Evolutionary conservation across 2,888 invertebrate genomes (phyloP).

Genomic region (Mongoloraphidia duomilia): DNA sequence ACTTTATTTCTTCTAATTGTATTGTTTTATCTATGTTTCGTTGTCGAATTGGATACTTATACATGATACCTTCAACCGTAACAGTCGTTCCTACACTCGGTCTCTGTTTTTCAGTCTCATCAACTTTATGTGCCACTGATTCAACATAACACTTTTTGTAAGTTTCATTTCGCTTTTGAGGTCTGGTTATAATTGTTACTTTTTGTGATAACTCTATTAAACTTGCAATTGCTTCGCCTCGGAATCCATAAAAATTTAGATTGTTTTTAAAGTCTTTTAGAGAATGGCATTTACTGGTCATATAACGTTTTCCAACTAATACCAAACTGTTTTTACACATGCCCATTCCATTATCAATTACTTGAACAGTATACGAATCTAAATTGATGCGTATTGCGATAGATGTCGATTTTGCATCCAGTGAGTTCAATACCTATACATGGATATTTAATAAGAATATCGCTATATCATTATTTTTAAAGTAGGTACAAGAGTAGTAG

Average conservation of each 20-base stretch:
- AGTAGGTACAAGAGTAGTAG: no score
- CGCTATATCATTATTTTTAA: no score
- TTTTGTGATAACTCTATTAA: slow-evolving; percentile 39
- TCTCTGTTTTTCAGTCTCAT: slow-evolving; percentile 28
- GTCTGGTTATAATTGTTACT: slow-evolving; percentile 44
- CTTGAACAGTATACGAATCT: slow-evolving; percentile 45
- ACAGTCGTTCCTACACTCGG: slow-evolving; percentile 60
- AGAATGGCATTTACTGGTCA: slow-evolving; percentile 48
- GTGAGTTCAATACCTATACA: slow-evolving; percentile 47
- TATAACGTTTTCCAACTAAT: slow-evolving; percentile 42
- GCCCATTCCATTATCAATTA: slow-evolving; percentile 65
- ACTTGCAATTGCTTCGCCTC: slow-evolving; percentile 53
- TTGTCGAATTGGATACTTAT: slow-evolving; percentile 45
- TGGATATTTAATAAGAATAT: not conserved
- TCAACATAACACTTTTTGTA: slow-evolving; percentile 40
- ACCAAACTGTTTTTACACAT: slow-evolving; percentile 40
- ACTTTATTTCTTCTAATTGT: slow-evolving; percentile 44
- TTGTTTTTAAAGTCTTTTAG: slow-evolving; percentile 35
- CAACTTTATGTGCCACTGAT: slow-evolving; percentile 27
- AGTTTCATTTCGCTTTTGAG: slow-evolving; percentile 32
- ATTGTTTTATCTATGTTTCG: slow-evolving; percentile 34
- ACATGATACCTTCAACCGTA: slow-evolving; percentile 48
- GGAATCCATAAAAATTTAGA: slow-evolving; percentile 45
- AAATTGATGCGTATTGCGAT: slow-evolving; percentile 54
- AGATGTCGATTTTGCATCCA: slow-evolving; percentile 54